phyloP scores from a whole-genome alignment of 2,888 invertebrate species.

The Ommatoiulus sabulosus region DNA sequence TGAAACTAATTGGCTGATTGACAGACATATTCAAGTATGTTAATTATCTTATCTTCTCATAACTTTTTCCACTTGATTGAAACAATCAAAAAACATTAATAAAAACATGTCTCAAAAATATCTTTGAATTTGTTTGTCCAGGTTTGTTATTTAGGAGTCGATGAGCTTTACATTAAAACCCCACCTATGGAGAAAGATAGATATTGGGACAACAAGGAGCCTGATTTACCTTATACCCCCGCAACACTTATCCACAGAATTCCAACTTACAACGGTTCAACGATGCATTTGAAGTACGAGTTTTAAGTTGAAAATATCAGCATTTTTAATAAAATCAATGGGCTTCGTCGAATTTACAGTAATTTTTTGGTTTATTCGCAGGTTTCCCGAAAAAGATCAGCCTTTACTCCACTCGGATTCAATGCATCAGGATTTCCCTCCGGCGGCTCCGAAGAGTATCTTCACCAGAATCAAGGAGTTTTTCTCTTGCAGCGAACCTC shows the following conservation, averaged over 20 bases:
- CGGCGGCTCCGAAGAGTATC: neutral
- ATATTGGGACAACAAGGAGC: slow-evolving; percentile 59
- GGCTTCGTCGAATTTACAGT: neutral
- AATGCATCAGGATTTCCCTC: neutral
- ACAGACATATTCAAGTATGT: slow-evolving; percentile 88
- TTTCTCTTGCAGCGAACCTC: slow-evolving; percentile 18
- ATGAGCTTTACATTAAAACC: slow-evolving; percentile 59
- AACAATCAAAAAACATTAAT: neutral
- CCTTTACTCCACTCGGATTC: slow-evolving; percentile 36
- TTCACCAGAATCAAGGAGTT: slow-evolving; percentile 41
- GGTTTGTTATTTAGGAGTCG: slow-evolving; percentile 60
- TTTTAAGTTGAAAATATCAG: neutral
- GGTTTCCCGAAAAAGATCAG: slow-evolving; percentile 57
- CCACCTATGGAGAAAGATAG: slow-evolving; percentile 60
- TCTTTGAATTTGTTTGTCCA: slow-evolving; percentile 22
- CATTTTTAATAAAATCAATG: slow-evolving; percentile 21
- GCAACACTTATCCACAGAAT: slow-evolving; percentile 61
- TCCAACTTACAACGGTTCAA: slow-evolving; percentile 61
- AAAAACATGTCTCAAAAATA: neutral
- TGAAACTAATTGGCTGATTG: slow-evolving; percentile 93
- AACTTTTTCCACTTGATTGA: neutral
- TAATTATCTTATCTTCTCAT: neutral
- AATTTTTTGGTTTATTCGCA: neutral
- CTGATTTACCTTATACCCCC: slow-evolving; percentile 61
- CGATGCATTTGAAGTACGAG: slow-evolving; percentile 61